phyloP scores from a whole-genome alignment of 1,140 invertebrate genomes.

The Euura saliciscinereae region DNA sequence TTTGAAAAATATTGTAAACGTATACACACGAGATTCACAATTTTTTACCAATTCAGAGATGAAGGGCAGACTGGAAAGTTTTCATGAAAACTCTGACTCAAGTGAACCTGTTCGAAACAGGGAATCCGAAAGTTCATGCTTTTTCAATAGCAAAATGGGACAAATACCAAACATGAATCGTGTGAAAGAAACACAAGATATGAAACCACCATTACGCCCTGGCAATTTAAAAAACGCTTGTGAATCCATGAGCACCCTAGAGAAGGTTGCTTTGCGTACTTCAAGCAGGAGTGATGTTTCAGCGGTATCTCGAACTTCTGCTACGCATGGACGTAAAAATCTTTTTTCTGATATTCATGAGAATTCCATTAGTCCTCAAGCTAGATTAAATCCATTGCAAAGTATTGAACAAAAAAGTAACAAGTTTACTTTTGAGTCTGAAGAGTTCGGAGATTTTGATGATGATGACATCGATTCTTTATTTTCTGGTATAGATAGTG shows the following conservation, averaged over 20 bases:
- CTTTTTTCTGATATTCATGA: neutral
- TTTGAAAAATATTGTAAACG: constrained; percentile 41
- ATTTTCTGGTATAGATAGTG: neutral
- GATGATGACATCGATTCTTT: neutral
- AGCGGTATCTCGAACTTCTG: neutral
- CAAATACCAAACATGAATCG: neutral
- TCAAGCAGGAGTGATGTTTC: neutral
- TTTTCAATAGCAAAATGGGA: neutral
- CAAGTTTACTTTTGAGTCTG: constrained; percentile 1
- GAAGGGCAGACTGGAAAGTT: constrained; percentile 5
- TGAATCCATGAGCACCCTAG: neutral
- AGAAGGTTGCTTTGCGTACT: neutral
- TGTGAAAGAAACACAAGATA: neutral
- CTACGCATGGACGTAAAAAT: neutral
- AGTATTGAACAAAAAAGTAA: neutral
- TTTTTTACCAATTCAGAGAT: neutral
- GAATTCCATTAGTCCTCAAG: neutral
- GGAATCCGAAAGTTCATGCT: neutral
- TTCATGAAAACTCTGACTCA: neutral
- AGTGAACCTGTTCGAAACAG: neutral
- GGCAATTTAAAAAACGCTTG: neutral
- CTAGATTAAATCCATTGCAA: neutral
- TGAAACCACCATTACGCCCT: neutral
- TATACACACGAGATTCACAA: constrained; percentile 44
- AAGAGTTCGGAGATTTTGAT: neutral